Base-by-base conservation (phyloP, 2,113 vertebrate genomes). In the Sporophila hypoxantha region DNA sequence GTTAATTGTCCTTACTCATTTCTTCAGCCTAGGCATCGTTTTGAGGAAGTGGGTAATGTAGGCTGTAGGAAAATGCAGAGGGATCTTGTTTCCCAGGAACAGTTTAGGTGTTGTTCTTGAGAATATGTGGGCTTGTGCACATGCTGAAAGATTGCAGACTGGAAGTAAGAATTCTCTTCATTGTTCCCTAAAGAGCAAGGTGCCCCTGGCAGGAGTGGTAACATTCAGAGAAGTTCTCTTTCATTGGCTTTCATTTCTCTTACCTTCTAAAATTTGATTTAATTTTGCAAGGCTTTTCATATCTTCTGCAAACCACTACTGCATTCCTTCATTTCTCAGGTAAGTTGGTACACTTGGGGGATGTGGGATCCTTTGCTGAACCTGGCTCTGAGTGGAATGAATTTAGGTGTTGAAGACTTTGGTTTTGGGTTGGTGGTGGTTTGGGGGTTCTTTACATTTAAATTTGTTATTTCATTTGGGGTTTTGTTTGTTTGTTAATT, bases 201-300 rank as follows among this genome's bases (percentile, higher is more conserved):
- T n/a, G 49, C 26, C 26, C 46, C 19, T 65, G 42, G 21, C 30
- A 62, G 39, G 27, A 71, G 12, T 29, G 52, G 56, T 39, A 73
- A 59, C 2, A 2, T 76, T 55, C 23, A 32, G 50, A 61, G 22
- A 76, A 70, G 69, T 68, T 92, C 34, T 41, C 30, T 65, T 32
- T 76, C 32, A 0, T 44, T 87, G 27, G 57, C 27, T 87, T 93
- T 65, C 11, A 5, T 69, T 90, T 93, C 26, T 88, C 85, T 92
- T 87, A 57, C 56, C 59, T 82, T 82, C 69, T 93, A 66, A 95
- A 95, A 89, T 81, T 64, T 85, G 69, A 53, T 87, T 85, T 83
- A 65, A 62, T 92, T 95, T 87, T 88, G 82, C 91, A 94, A 95
- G 87, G 85, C 64, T 90, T 77, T 91, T 78, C 86, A 41, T 93